These are phyloP conservation scores for Subacronicta megacephala DNA, from an alignment of 2,888 invertebrate genomes.

Conservation along the genomic window DNA sequence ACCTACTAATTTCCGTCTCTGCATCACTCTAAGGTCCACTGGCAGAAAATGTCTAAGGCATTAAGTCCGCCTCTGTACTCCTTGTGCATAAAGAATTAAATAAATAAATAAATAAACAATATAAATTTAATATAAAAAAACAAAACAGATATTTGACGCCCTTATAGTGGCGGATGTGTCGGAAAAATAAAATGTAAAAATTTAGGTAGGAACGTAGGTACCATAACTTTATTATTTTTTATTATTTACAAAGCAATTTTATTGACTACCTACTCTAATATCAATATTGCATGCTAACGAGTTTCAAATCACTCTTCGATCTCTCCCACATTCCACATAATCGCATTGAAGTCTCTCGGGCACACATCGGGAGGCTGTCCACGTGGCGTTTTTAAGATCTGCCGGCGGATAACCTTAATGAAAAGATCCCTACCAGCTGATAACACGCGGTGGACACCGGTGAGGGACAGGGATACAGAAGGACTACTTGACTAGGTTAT, in stretches of 20 bases:
- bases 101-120: no score
- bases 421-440: constrained; percentile 80
- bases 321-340: constrained; percentile 34
- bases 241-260: constrained; percentile 1
- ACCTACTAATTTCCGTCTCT: no score
- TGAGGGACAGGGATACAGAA: not conserved
- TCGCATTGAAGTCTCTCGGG: constrained; percentile 40
- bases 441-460: constrained; percentile 52
- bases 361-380: constrained; percentile 62
- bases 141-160: no score
- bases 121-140: no score
- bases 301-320: constrained; percentile 20
- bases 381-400: constrained; percentile 76
- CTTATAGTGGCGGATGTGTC: no score
- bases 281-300: constrained; percentile 20
- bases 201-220: no score
- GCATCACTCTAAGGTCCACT: no score
- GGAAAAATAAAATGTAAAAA: no score
- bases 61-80: no score
- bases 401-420: constrained; percentile 83
- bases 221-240: no score
- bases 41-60: no score
- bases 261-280: not conserved
- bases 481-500: not conserved
- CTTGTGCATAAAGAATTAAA: no score